Percentiles rank a stretch among this genome's conserved stretches.
phyloP scores from a whole-genome alignment of 23 tunicate species.

The Styela clava region DNA sequence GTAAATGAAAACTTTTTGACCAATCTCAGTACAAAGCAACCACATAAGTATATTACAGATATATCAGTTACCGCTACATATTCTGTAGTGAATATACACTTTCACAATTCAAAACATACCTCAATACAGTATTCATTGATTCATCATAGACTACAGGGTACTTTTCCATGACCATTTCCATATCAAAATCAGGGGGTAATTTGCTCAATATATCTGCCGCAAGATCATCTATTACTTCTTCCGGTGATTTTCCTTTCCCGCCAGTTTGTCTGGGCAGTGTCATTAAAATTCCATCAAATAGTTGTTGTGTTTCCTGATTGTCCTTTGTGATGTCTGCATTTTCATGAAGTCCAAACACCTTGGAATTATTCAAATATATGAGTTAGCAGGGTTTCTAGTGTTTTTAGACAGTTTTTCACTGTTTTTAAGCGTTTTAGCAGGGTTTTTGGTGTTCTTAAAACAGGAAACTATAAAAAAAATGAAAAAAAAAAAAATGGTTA shows the following conservation, averaged over 20 bases:
- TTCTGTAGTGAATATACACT: no score
- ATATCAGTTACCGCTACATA: no score
- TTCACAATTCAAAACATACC: no score
- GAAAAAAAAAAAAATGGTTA: no score
- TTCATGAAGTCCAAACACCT: slow-evolving; percentile 98
- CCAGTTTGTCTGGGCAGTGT: slow-evolving; percentile 94
- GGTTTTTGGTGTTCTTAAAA: no score
- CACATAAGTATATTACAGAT: no score
- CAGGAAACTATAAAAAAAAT: no score
- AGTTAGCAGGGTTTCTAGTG: no score
- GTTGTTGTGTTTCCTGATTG: slow-evolving; percentile 86
- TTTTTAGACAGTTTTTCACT: no score
- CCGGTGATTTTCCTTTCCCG: slow-evolving; percentile 87
- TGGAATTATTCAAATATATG: background rate
- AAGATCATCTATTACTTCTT: slow-evolving; percentile 76
- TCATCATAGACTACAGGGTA: slow-evolving; percentile 91
- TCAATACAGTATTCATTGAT: slow-evolving; percentile 93
- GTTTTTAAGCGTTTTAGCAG: no score
- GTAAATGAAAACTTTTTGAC: no score
- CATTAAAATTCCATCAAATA: slow-evolving; percentile 88
- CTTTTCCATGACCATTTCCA: slow-evolving; percentile 84
- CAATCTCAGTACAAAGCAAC: no score
- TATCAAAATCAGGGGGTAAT: slow-evolving; percentile 87
- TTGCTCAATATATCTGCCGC: slow-evolving; percentile 86
- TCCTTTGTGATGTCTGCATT: slow-evolving; percentile 98